A percentile compares a stretch with the other conserved stretches of the same genome.
These are phyloP conservation scores for Nannoperca obscura DNA, from an alignment of 2,797 vertebrate genomes.

Conservation along the genomic window DNA sequence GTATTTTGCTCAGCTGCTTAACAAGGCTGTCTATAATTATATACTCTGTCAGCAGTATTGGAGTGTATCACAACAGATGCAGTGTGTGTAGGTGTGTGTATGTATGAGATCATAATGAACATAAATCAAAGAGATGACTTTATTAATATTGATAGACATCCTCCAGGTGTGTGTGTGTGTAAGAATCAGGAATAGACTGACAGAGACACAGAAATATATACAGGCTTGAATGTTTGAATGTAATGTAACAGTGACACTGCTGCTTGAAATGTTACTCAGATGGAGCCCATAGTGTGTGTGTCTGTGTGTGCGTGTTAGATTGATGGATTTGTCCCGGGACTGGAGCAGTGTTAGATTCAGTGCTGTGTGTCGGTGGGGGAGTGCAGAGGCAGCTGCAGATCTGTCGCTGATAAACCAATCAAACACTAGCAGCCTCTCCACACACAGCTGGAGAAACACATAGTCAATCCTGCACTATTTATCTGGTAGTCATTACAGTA, in stretches of 20 bases:
- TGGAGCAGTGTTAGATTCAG: slow-evolving; percentile 58
- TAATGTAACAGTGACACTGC: slow-evolving; percentile 25
- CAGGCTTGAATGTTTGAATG: background rate
- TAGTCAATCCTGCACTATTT: slow-evolving; percentile 39
- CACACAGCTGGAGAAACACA: slow-evolving; percentile 29
- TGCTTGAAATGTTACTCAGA: slow-evolving; percentile 35
- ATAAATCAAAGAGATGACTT: slow-evolving; percentile 30
- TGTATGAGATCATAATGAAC: slow-evolving; percentile 16
- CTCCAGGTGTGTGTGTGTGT: background rate
- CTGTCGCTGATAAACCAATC: slow-evolving; percentile 55
- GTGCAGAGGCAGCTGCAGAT: slow-evolving; percentile 53
- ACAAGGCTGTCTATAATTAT: slow-evolving; percentile 2
- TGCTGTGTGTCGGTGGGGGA: slow-evolving; percentile 41
- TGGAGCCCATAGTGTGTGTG: slow-evolving; percentile 20
- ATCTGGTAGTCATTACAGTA: slow-evolving; percentile 35
- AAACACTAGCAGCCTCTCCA: slow-evolving; percentile 38
- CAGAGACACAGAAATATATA: slow-evolving; percentile 1
- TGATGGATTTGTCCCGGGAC: slow-evolving; percentile 60
- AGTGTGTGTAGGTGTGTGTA: slow-evolving; percentile 14
- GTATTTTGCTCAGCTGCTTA: slow-evolving; percentile 7
- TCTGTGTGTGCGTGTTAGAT: slow-evolving; percentile 39
- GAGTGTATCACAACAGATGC: slow-evolving; percentile 18
- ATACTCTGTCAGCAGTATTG: slow-evolving; percentile 18
- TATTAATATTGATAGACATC: slow-evolving; percentile 39
- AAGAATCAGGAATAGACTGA: slow-evolving; percentile 16